These are phyloP conservation scores for Standfussiana lucernea DNA, from an alignment of 2,888 invertebrate genomes.

Conservation along the genomic window DNA sequence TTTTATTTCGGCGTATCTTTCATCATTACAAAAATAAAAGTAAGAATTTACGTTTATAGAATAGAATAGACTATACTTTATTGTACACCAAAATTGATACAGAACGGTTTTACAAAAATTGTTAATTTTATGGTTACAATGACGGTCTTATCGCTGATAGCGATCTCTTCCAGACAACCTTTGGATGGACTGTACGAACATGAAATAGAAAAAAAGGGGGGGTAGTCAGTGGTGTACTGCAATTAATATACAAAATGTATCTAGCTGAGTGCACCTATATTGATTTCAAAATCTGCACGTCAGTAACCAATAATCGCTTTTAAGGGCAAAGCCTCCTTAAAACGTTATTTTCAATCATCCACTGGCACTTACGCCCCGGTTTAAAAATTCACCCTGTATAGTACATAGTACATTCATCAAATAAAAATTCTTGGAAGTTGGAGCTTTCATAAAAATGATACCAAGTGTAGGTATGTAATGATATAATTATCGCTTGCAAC, in stretches of 20 bases:
- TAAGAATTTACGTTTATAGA: neutral
- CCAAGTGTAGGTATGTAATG: neutral
- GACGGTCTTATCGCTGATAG: too few species aligned
- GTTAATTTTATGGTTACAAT: too few species aligned
- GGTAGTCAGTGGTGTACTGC: too few species aligned
- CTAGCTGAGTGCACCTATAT: neutral
- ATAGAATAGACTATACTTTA: too few species aligned
- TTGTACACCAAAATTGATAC: too few species aligned
- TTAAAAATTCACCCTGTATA: neutral
- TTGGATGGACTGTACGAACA: too few species aligned
- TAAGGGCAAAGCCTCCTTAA: neutral
- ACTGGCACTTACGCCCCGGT: neutral
- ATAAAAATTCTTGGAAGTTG: neutral
- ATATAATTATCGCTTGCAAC: neutral
- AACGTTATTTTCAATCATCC: neutral
- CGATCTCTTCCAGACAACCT: too few species aligned
- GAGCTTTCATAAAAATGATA: neutral
- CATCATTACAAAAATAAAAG: neutral
- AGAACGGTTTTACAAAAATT: too few species aligned
- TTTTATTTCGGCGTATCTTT: neutral
- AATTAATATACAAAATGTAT: too few species aligned
- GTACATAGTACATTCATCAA: neutral
- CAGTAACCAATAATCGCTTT: neutral
- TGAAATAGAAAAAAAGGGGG: too few species aligned
- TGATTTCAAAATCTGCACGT: neutral